Percentiles rank a stretch among this genome's conserved stretches.
Evolutionary conservation across 2,797 vertebrate genomes (phyloP).

Genomic region (Galaxias olidus): DNA sequence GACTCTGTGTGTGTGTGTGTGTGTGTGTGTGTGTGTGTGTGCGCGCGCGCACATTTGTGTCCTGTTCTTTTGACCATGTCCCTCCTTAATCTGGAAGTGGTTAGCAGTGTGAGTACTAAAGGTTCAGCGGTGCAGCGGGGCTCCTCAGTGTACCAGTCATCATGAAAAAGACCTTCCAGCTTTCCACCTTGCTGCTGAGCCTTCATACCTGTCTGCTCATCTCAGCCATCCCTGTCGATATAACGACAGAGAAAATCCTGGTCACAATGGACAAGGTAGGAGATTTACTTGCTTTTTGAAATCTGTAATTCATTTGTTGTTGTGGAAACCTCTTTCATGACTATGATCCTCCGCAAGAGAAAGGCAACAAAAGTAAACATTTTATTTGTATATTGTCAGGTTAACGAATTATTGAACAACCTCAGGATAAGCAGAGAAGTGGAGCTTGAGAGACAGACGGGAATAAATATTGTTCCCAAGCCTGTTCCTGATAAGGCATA

Average conservation of each 20-base stretch:
- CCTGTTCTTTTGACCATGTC: too few relatives aligned
- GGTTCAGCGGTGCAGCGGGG: background rate
- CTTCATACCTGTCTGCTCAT: slow-evolving; percentile 46
- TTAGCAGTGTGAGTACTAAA: slow-evolving; percentile 41
- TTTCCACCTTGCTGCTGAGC: slow-evolving; percentile 37
- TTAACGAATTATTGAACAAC: too few relatives aligned
- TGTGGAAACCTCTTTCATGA: too few relatives aligned
- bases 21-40: slow-evolving; percentile 4
- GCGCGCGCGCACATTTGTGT: background rate
- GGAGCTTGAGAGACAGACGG: too few relatives aligned
- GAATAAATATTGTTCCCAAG: too few relatives aligned
- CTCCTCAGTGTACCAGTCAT: slow-evolving; percentile 17
- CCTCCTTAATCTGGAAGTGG: slow-evolving; percentile 19
- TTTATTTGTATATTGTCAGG: too few relatives aligned
- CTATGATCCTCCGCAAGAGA: too few relatives aligned
- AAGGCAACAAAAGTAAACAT: too few relatives aligned
- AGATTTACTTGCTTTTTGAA: too few relatives aligned
- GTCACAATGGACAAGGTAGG: background rate
- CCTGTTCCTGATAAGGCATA: too few relatives aligned
- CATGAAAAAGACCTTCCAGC: slow-evolving; percentile 45
- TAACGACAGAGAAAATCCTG: background rate
- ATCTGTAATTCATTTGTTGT: too few relatives aligned
- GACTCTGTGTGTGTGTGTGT: background rate
- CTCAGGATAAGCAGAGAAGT: too few relatives aligned
- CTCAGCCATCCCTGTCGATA: slow-evolving; percentile 19